A percentile compares a stretch with the other conserved stretches of the same genome.
Evolutionary conservation across 92 coral and sea anemone genomes (phyloP).

Genomic region (Ricordea florida): DNA sequence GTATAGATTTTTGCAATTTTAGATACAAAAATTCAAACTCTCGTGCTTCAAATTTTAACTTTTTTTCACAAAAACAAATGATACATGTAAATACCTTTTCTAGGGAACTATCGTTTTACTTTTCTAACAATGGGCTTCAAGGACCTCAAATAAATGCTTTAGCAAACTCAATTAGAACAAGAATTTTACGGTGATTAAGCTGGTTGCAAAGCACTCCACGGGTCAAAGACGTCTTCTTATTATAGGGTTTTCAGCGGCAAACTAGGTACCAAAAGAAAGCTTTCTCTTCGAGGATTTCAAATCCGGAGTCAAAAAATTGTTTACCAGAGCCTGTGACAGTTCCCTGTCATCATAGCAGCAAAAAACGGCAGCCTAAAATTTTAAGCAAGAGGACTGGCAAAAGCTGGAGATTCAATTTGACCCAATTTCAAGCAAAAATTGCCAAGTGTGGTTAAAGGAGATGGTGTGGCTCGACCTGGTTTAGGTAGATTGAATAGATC

Average conservation of each 20-base stretch:
- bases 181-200: conserved; percentile 8
- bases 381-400: too few species aligned
- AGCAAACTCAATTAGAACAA: not conserved
- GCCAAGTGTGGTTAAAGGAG: too few species aligned
- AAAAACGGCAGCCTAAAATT: too few species aligned
- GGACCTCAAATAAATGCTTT: conserved; percentile 11
- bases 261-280: conserved; percentile 11
- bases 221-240: not conserved
- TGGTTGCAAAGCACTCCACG: not conserved
- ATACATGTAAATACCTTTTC: conserved; percentile 22
- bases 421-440: too few species aligned
- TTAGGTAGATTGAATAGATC: too few species aligned
- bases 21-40: conserved; percentile 22
- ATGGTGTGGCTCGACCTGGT: too few species aligned
- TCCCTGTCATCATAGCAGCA: too few species aligned
- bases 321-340: not conserved
- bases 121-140: conserved; percentile 1
- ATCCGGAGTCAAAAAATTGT: not conserved
- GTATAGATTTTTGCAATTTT: conserved; percentile 8
- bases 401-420: too few species aligned
- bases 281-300: not conserved
- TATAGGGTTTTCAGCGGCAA: not conserved
- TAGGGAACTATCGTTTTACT: conserved; percentile 49
- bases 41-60: not conserved
- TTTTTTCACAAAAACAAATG: conserved; percentile 16